phyloP scores from a whole-genome alignment of 2,888 invertebrate genomes.

The Lomographa bimaculata region DNA sequence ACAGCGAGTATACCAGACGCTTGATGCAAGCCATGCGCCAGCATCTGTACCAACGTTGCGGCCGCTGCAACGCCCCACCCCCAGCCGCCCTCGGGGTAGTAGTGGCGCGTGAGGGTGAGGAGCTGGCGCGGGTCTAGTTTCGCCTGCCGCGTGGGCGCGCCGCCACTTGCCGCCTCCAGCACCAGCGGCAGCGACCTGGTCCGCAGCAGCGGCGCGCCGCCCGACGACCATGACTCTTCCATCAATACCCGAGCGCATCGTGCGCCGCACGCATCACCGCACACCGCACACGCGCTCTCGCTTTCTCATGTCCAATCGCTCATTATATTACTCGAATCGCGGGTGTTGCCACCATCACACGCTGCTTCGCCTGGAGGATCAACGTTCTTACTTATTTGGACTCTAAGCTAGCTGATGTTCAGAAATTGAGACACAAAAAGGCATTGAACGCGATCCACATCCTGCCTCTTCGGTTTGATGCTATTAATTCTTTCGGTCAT shows the following conservation, averaged over 20 bases:
- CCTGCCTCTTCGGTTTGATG: too few species aligned
- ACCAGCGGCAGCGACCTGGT: slow-evolving; percentile 87
- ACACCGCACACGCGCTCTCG: slow-evolving; percentile 50
- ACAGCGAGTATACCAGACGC: slow-evolving; percentile 85
- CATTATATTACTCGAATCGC: slow-evolving; percentile 37
- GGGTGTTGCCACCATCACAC: slow-evolving; percentile 18
- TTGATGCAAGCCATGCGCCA: slow-evolving; percentile 90
- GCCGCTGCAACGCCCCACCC: slow-evolving; percentile 92
- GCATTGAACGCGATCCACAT: too few species aligned
- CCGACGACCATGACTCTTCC: slow-evolving; percentile 83
- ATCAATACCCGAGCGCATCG: slow-evolving; percentile 77
- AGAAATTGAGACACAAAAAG: too few species aligned
- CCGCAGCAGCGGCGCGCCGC: slow-evolving; percentile 85
- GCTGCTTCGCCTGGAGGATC: slow-evolving; percentile 17
- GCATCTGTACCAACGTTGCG: slow-evolving; percentile 88
- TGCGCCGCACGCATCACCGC: slow-evolving; percentile 71
- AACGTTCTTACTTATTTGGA: slow-evolving; percentile 10
- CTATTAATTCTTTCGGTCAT: too few species aligned
- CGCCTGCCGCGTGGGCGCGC: slow-evolving; percentile 72
- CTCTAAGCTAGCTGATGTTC: too few species aligned
- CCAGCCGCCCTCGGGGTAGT: slow-evolving; percentile 95
- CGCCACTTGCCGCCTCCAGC: slow-evolving; percentile 77
- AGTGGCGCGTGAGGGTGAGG: slow-evolving; percentile 89
- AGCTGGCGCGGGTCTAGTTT: slow-evolving; percentile 83
- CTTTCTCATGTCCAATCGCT: slow-evolving; percentile 63